These are phyloP conservation scores for Mesembrinibis cayennensis DNA, from an alignment of 2,113 vertebrate genomes.

Conservation along the genomic window DNA sequence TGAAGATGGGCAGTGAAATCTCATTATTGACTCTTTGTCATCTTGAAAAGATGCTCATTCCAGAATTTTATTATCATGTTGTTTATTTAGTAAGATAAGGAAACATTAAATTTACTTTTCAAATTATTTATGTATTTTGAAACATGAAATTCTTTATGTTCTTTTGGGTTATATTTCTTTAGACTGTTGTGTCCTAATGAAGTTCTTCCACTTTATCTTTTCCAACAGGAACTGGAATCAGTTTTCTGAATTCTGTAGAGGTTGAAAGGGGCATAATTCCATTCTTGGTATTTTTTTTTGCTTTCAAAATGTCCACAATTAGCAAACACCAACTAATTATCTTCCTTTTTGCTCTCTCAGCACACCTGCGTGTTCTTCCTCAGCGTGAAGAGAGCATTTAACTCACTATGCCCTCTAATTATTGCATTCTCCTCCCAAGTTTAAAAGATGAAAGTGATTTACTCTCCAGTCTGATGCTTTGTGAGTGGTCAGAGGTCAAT, in stretches of 20 bases:
- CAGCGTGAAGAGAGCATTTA: slow-evolving; percentile 10
- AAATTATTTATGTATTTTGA: background rate
- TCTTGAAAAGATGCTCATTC: background rate
- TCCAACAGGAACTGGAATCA: background rate
- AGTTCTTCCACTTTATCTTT: background rate
- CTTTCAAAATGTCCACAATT: slow-evolving; percentile 14
- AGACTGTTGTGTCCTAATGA: background rate
- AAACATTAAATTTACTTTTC: background rate
- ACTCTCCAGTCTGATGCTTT: background rate
- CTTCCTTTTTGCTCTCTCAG: background rate
- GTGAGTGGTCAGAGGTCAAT: background rate
- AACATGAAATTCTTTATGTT: background rate
- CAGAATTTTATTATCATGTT: background rate
- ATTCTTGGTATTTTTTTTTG: background rate
- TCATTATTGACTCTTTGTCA: background rate
- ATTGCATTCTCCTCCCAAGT: slow-evolving; percentile 14
- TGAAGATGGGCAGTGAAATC: background rate
- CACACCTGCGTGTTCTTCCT: slow-evolving; percentile 26
- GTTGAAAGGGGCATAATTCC: background rate
- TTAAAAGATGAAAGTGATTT: slow-evolving; percentile 44
- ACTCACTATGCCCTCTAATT: slow-evolving; percentile 29
- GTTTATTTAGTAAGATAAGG: background rate
- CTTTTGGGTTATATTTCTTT: background rate
- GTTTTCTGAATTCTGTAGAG: background rate
- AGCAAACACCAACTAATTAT: background rate